A percentile compares a stretch with the other conserved stretches of the same genome.
Evolutionary conservation across 2,113 vertebrate genomes (phyloP).

Genomic region (Poeciliopsis retropinna): DNA sequence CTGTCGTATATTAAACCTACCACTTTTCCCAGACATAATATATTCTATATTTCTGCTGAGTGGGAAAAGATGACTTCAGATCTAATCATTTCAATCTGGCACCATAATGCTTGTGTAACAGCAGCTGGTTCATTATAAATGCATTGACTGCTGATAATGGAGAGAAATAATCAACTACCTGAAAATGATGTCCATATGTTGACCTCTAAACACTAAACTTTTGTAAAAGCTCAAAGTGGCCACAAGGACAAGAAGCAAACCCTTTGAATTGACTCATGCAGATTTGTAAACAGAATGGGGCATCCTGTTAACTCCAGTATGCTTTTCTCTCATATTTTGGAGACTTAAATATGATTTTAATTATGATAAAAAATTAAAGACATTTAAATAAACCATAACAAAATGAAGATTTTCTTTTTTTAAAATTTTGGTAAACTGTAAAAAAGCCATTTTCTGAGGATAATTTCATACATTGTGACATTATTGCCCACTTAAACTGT

Average conservation of each 20-base stretch:
- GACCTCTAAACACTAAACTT: not conserved
- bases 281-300: not conserved
- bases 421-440: no score
- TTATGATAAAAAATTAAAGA: not conserved
- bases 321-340: not conserved
- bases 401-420: no score
- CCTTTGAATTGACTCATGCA: not conserved
- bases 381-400: not conserved
- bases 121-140: slow-evolving; percentile 22
- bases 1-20: not conserved
- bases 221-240: not conserved
- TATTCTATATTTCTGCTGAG: not conserved
- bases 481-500: no score
- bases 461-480: not conserved
- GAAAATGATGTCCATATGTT: slow-evolving; percentile 15
- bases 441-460: not conserved
- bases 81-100: not conserved
- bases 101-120: not conserved
- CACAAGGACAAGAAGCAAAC: not conserved
- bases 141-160: slow-evolving; percentile 9
- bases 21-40: not conserved
- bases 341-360: not conserved
- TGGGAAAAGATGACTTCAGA: not conserved
- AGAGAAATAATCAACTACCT: slow-evolving; percentile 14
- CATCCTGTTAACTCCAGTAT: not conserved